Percentiles rank a stretch among this genome's conserved stretches.
These are phyloP conservation scores for Okamejei kenojei DNA, from an alignment of 2,797 vertebrate species.

Conservation along the genomic window DNA sequence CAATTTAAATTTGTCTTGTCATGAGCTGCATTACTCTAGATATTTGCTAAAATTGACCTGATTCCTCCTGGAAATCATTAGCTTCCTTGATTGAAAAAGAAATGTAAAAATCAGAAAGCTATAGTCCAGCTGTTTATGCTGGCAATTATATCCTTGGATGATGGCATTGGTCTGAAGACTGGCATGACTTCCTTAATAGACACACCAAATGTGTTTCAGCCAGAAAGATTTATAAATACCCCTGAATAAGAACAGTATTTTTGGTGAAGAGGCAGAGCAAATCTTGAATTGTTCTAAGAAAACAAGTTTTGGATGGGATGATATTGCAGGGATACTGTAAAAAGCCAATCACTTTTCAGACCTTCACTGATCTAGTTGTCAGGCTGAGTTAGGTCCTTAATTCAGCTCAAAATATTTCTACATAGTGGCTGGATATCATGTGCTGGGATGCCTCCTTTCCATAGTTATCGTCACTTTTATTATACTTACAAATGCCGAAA, in stretches of 20 bases:
- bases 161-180: neutral
- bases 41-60: neutral
- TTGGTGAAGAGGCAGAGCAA: neutral
- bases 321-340: neutral
- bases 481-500: neutral
- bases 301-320: neutral
- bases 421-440: neutral
- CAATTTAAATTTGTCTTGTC: too few relatives aligned
- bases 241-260: neutral
- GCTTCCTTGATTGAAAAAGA: neutral
- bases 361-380: neutral
- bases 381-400: neutral
- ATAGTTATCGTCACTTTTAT: neutral
- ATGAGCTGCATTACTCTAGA: neutral
- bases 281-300: neutral
- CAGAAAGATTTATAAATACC: neutral
- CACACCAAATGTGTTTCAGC: neutral
- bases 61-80: neutral
- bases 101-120: neutral
- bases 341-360: neutral
- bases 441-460: neutral
- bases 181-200: neutral
- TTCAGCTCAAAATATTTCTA: neutral
- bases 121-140: neutral
- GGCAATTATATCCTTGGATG: neutral